Conservation (phyloP, 2,113 vertebrate genomes). For the Hemiprocne comata region DNA sequence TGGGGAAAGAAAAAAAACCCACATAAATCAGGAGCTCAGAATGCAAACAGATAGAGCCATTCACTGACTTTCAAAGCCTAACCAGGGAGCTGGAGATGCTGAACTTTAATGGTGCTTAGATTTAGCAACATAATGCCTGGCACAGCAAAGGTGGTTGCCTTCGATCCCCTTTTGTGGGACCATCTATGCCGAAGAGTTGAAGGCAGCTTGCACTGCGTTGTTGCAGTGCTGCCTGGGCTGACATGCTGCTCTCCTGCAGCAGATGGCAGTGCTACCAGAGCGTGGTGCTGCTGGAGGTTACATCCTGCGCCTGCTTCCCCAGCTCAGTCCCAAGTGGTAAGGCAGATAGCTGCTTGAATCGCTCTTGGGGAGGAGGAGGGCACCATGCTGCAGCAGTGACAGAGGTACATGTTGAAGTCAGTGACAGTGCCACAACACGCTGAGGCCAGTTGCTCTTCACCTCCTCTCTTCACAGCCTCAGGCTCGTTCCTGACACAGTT, state of each 20-base stretch:
- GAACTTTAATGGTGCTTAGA: not conserved
- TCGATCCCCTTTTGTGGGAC: accelerated
- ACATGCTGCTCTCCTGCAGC: not conserved
- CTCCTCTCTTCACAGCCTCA: not conserved
- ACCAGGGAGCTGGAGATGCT: not conserved
- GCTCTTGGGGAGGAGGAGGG: too few species aligned
- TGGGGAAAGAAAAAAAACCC: too few species aligned
- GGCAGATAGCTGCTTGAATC: too few species aligned
- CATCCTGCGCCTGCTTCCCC: not conserved
- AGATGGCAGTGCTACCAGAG: not conserved
- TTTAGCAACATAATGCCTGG: not conserved
- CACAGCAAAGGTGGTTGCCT: accelerated
- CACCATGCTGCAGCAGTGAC: too few species aligned
- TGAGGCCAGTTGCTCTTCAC: not conserved
- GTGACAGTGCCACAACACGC: not conserved
- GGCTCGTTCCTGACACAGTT: not conserved
- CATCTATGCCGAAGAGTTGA: too few species aligned
- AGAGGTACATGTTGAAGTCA: not conserved
- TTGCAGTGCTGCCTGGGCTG: not conserved
- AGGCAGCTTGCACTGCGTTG: too few species aligned
- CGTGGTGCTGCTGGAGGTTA: not conserved
- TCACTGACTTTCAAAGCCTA: not conserved
- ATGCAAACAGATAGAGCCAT: not conserved
- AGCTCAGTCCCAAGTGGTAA: not conserved
- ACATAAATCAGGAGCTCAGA: not conserved